phyloP scores from a whole-genome alignment of 1,140 invertebrate genomes.

The Calephelis virginiensis region DNA sequence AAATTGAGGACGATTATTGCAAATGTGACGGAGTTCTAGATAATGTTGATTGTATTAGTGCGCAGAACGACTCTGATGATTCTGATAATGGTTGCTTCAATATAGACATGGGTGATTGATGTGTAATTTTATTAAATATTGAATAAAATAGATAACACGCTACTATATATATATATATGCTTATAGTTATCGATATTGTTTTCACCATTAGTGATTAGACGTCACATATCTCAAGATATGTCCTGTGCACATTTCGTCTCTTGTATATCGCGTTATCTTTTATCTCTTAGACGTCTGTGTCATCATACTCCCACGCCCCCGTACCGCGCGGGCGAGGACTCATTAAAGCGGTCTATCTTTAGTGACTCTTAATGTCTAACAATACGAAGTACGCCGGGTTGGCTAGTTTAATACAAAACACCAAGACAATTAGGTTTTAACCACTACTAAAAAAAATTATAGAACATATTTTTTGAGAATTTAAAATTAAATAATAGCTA shows the following conservation, averaged over 20 bases:
- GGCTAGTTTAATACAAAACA: too few species aligned
- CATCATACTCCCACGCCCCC: too few species aligned
- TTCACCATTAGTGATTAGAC: neutral
- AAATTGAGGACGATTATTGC: conserved; percentile 14
- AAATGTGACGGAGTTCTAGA: conserved; percentile 14
- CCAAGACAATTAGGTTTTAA: too few species aligned
- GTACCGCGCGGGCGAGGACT: too few species aligned
- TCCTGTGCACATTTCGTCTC: conserved; percentile 1
- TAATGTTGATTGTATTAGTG: conserved; percentile 18
- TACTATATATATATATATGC: neutral
- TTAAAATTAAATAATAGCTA: too few species aligned
- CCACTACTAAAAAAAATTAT: too few species aligned
- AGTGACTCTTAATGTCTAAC: too few species aligned
- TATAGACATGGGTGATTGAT: conserved; percentile 11
- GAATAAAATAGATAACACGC: neutral
- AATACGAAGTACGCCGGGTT: too few species aligned
- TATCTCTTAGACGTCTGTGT: neutral
- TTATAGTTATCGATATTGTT: conserved; percentile 9
- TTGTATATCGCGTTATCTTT: neutral
- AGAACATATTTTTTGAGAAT: too few species aligned
- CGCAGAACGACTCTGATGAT: conserved; percentile 13
- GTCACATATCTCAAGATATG: neutral
- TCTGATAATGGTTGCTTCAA: neutral
- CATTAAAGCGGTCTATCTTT: too few species aligned
- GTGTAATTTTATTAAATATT: conserved; percentile 13